Base-by-base conservation (phyloP, 2,888 invertebrate genomes). In the Formica aserva region DNA sequence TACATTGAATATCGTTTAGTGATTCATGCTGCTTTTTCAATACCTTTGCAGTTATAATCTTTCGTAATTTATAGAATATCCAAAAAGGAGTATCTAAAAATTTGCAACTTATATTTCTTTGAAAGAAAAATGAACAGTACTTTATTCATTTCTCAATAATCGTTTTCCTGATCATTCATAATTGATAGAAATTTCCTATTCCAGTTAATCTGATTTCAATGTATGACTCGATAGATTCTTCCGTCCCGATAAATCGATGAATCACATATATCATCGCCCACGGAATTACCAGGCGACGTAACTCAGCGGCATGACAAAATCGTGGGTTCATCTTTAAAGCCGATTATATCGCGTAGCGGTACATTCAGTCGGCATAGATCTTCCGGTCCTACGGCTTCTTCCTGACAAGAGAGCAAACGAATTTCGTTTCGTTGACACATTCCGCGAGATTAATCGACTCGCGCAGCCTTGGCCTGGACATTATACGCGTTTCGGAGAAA, bases 381-480 rank as follows among this genome's bases (percentile, higher is more conserved):
- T 77, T 80, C 78, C 76, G 82, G 82, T 77, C 63, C 60, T 26
- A 57, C 45, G 57, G 66, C 26, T 65, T 57, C 32, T 76, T 62
- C n/a, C 29, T 26, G 41, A 15, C 22, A 18, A 18, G 18, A 48
- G n/a, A 29, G 55, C 62, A 15, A 82, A 41, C 57, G 75, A 80
- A 80, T 62, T 82, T 60, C 65, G 60, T 83, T 52, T 83, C 66
- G 71, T 82, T 88, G 84, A 84, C 88, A 84, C 86, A 82, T 86
- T 84, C 74, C 65, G 57, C 22, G 35, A 26, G 86, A 89, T 89
- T 85, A 89, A 88, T 89, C 32, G 60, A 71, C 62, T 67, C 52
- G 38, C 63, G 67, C 63, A 69, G 35, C 55, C 22, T 62, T 52
- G 11, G 62, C 41, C 65, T 62, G 52, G 22, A 69, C 71, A 45